Conservation (phyloP, 2,888 invertebrate genomes). For the Lypha dubia region DNA sequence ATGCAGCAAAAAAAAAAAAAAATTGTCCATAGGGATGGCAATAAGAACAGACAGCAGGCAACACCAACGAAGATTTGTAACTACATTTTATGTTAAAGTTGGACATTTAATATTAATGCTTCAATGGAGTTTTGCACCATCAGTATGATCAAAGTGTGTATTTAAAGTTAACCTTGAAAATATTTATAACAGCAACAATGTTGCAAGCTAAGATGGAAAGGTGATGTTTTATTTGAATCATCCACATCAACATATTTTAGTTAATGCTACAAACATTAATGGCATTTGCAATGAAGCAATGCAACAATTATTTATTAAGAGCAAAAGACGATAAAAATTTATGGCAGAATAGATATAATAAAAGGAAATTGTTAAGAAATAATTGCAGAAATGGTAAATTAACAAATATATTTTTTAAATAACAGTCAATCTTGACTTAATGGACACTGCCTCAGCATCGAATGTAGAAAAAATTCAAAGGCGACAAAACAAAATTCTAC, state of each 20-base stretch:
- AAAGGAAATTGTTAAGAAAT: slow-evolving; percentile 1
- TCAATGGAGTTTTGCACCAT: background rate
- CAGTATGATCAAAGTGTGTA: slow-evolving; percentile 29
- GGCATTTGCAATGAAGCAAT: slow-evolving; percentile 28
- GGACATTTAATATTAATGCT: slow-evolving; percentile 31
- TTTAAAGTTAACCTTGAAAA: slow-evolving; percentile 68
- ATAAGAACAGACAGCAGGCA: slow-evolving; percentile 33
- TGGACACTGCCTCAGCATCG: no score
- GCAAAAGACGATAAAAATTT: slow-evolving; percentile 9
- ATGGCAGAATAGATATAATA: slow-evolving; percentile 1
- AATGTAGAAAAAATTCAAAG: no score
- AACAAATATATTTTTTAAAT: background rate
- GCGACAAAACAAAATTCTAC: no score
- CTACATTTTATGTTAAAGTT: slow-evolving; percentile 23
- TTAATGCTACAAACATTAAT: slow-evolving; percentile 23
- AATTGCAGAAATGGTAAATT: background rate
- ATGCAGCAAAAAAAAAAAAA: background rate
- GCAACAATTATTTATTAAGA: slow-evolving; percentile 44
- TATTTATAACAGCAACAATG: slow-evolving; percentile 65
- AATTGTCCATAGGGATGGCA: background rate
- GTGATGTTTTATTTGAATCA: slow-evolving; percentile 24
- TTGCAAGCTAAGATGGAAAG: slow-evolving; percentile 51
- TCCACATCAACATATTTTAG: slow-evolving; percentile 13
- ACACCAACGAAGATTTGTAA: slow-evolving; percentile 13
- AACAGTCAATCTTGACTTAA: no score